Evolutionary conservation across 2,888 invertebrate species (phyloP).

Genomic region (Phlogophora meticulosa): DNA sequence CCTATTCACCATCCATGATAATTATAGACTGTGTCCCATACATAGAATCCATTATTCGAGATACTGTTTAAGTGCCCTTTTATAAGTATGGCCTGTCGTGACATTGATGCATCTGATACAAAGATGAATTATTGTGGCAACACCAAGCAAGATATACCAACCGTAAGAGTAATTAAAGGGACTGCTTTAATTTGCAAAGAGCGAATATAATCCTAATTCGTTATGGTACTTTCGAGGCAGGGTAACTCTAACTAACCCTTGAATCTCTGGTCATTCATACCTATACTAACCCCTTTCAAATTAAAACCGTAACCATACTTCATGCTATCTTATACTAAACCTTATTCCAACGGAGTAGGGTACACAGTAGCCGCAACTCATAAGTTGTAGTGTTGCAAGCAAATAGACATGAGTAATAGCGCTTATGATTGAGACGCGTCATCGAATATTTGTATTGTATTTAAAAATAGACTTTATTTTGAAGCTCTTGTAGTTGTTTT

Average conservation of each 20-base stretch:
- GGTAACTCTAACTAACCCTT: slow-evolving; percentile 45
- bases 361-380: not conserved
- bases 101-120: slow-evolving; percentile 23
- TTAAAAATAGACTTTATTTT: not conserved
- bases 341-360: not conserved
- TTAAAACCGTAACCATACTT: slow-evolving; percentile 25
- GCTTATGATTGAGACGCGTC: slow-evolving; percentile 74
- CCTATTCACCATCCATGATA: no score
- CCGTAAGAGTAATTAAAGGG: slow-evolving; percentile 49
- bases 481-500: not conserved
- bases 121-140: slow-evolving; percentile 25
- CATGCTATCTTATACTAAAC: not conserved
- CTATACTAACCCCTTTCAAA: slow-evolving; percentile 48
- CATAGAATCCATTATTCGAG: no score
- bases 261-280: slow-evolving; percentile 52
- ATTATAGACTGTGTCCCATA: no score
- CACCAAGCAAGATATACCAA: slow-evolving; percentile 18
- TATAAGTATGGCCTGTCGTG: not conserved
- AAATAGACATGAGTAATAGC: slow-evolving; percentile 58
- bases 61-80: no score
- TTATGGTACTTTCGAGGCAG: slow-evolving; percentile 39
- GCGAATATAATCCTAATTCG: slow-evolving; percentile 59
- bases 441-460: slow-evolving; percentile 10
- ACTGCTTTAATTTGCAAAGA: slow-evolving; percentile 46
- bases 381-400: slow-evolving; percentile 18